phyloP scores from a whole-genome alignment of 2,797 vertebrate genomes.

The Pangasius macronema region DNA sequence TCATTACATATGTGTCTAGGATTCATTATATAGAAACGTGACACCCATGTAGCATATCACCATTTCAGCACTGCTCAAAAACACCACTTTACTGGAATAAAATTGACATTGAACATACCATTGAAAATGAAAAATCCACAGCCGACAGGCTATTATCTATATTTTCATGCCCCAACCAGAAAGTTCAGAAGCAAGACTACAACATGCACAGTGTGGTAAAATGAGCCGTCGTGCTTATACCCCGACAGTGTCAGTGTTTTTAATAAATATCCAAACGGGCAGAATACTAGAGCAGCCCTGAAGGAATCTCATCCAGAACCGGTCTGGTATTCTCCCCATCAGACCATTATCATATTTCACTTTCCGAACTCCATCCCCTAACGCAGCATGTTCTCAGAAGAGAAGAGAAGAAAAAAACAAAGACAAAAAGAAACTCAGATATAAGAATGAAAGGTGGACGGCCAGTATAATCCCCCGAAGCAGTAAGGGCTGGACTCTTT shows the following conservation, averaged over 20 bases:
- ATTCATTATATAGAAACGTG: constrained; percentile 18
- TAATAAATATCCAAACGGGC: constrained; percentile 50
- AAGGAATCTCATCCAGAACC: constrained; percentile 48
- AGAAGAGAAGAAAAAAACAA: neutral
- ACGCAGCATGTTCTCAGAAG: neutral
- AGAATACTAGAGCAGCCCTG: constrained; percentile 43
- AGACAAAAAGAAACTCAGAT: neutral
- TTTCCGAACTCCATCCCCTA: constrained; percentile 26
- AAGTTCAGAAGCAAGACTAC: constrained; percentile 34
- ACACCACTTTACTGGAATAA: constrained; percentile 26
- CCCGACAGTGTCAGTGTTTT: constrained; percentile 44
- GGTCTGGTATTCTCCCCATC: constrained; percentile 35
- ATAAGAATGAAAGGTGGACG: neutral
- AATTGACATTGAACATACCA: constrained; percentile 21
- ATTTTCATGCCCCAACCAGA: constrained; percentile 41
- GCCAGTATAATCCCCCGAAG: neutral
- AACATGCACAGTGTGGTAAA: constrained; percentile 16
- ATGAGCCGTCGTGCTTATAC: constrained; percentile 40
- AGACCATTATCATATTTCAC: constrained; percentile 53
- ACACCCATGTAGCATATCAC: constrained; percentile 10
- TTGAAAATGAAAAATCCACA: constrained; percentile 41
- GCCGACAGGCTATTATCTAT: constrained; percentile 36
- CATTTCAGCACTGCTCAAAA: constrained; percentile 18
- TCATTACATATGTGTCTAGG: constrained; percentile 18
- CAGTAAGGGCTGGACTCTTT: constrained; percentile 10